Evolutionary conservation across 2,888 invertebrate genomes (phyloP), one percentile per base, ranked within the genome.

Genomic region (Ametastegia equiseti): DNA sequence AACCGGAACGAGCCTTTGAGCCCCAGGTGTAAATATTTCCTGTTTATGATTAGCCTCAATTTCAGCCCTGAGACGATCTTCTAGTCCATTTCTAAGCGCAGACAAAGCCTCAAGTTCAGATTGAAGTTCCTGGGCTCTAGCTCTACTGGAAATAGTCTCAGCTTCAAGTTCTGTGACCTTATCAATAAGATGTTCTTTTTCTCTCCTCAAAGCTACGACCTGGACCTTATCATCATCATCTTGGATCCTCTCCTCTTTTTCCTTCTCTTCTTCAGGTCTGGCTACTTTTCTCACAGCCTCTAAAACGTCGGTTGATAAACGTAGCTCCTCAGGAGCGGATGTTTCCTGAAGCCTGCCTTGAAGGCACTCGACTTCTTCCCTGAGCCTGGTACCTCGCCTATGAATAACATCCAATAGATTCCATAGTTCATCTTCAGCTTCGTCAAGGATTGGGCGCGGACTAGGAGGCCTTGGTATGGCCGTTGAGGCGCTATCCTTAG

Each of bases 391-490:
- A 86, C 97, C 94, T 88, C 95, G 97, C 82, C 96, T 94, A 89
- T 97, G 97, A 88, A 97, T 97, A 88, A 97, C 96, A 91, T 97
- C 97, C 87, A 97, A 93, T 67, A 97, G 93, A 88, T 96, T 96
- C 95, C 97, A 96, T 77, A 97, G 93, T 89, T 97, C 97, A 91
- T 97, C 97, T 89, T 97, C 95, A 23, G 95, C 95, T 85, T 93
- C 93, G 84, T 92, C 93, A 71, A 91, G 84, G 23, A 91, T 80
- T 91, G 88, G 82, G 82, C 83, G 85, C 89, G 93, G 87, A 80
- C 90, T 90, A 7, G 87, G 86, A n/a, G 91, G 88, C 67, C 91
- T 87, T 9, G 91, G 88, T 63, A 91, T 90, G 82, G 94, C 94
- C 84, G 94, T 94, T 81, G 95, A 95, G 30, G 95, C 95, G 89